Base-by-base conservation (phyloP, 2,797 vertebrate species). In the Telmatherina bonti region DNA sequence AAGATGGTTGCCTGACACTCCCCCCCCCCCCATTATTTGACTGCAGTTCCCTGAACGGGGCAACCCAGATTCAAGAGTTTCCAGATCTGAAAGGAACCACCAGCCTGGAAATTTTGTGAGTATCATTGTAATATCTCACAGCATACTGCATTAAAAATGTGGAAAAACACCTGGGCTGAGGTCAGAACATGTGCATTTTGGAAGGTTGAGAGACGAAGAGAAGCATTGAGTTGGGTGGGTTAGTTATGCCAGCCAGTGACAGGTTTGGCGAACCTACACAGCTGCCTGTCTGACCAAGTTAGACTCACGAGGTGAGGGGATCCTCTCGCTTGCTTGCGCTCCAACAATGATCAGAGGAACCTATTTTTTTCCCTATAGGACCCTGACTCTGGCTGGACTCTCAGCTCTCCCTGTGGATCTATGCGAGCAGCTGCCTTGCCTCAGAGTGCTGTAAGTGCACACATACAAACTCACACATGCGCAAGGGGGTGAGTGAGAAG, bases 41-140 rank as follows among this genome's bases (percentile, higher is more conserved):
- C 88, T 84, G 62, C 90, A 98, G 97, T 76, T 98, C 97, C 0
- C 93, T 98, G 78, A 98, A 98, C 0, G 96, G 97, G 49, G 97
- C 97, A 56, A 95, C 92, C 0, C 95, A 96, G 88, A 96, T 97
- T 88, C 94, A 88, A 88, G 96, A 97, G 81, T 96, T 98, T 85
- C 97, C 97, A 0, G 95, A 98, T 89, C 94, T 98, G 43, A 97
- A 96, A 93, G 97, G 96, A 94, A 98, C 97, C 84, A 96, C 95
- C 81, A 98, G 96, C 90, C 93, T 98, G 88, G 96, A 98, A 95
- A 95, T 96, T 85, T 89, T 98, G 97, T 98, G 91, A 96, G 97
- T 96, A 61, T 84, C 41, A 45, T 18, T 13, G 4, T 58, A 58
- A 57, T 49, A 61, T 49, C 60, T 69, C 41, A 78, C 49, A 0